Evolutionary conservation across 2,888 invertebrate species (phyloP), one percentile per base, ranked within the genome.

Genomic region (Eupithecia dodoneata): DNA sequence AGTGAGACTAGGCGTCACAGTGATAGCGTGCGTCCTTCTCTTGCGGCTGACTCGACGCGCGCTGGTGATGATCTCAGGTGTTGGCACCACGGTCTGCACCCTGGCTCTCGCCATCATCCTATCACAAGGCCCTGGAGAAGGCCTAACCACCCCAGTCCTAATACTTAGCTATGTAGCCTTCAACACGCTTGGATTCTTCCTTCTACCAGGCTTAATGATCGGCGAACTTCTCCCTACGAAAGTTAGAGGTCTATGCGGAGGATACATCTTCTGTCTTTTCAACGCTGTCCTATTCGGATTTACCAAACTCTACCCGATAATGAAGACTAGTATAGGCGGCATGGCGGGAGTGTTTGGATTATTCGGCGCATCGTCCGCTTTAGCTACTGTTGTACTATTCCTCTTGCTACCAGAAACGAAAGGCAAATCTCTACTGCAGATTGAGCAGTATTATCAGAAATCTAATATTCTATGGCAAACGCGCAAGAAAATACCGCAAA

Each of bases 361-460:
- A n/a, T 97, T 97, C 84, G 97, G 97, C 0, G 89, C 92, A 0
- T 95, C 97, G 0, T 96, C 97, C 2, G 85, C 96, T 0, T 81
- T 97, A 12, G 96, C 96, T 0, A 96, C 97, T 0, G 73, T 97
- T 3, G 96, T 97, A 72, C 92, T 97, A 79, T 97, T 96, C 88
- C 91, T 97, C 0, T 94, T 97, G 76, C 90, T 97, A 63, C 97
- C 97, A 12, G 97, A 97, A 91, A 97, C 97, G 0, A 97, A 97
- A 88, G 96, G 97, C 59, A 96, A 96, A 77, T 96, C 96, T 7
- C 91, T 97, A 66, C 94, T 96, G 74, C 96, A 97, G 90, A 97
- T 97, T 82, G 97, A 97, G 90, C 97, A 97, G 91, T 97, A 97
- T 89, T 97, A 97, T 86, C 96, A 96, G 83, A 96, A 96, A 83